Conservation (phyloP, 2,797 vertebrate species). For the Echiichthys vipera region DNA sequence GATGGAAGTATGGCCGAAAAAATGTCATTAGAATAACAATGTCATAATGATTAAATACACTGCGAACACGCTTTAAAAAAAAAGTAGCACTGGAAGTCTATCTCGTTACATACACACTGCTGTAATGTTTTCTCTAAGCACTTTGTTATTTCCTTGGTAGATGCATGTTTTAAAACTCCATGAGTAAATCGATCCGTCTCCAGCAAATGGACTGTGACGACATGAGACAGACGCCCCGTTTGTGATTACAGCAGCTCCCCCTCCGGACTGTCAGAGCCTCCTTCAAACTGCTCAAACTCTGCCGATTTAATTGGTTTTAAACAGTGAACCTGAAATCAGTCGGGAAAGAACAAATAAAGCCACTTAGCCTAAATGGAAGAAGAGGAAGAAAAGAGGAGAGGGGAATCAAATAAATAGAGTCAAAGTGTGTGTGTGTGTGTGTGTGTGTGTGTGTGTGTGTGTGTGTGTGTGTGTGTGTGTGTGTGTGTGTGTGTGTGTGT, state of each 20-base stretch:
- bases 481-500: neutral
- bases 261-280: constrained; percentile 73
- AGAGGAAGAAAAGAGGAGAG: constrained; percentile 60
- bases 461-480: constrained; percentile 13
- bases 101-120: constrained; percentile 41
- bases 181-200: constrained; percentile 81
- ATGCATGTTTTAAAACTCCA: constrained; percentile 56
- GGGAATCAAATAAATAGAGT: constrained; percentile 81
- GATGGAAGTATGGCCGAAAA: constrained; percentile 2
- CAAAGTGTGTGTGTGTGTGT: constrained; percentile 26
- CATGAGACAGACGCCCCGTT: constrained; percentile 79
- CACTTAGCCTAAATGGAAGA: constrained; percentile 73
- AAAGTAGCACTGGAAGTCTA: constrained; percentile 26
- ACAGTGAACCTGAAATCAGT: constrained; percentile 79
- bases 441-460: constrained; percentile 20
- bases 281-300: constrained; percentile 62
- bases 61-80: neutral
- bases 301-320: constrained; percentile 75
- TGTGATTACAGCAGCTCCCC: constrained; percentile 75
- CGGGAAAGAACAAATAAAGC: constrained; percentile 81
- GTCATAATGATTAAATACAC: constrained; percentile 50
- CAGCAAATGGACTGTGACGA: constrained; percentile 85
- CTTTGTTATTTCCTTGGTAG: constrained; percentile 79
- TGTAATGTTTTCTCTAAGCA: constrained; percentile 71
- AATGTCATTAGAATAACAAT: constrained; percentile 40